Evolutionary conservation across 2,888 invertebrate species (phyloP), one percentile per base, ranked within the genome.

Genomic region (Dioctria linearis): DNA sequence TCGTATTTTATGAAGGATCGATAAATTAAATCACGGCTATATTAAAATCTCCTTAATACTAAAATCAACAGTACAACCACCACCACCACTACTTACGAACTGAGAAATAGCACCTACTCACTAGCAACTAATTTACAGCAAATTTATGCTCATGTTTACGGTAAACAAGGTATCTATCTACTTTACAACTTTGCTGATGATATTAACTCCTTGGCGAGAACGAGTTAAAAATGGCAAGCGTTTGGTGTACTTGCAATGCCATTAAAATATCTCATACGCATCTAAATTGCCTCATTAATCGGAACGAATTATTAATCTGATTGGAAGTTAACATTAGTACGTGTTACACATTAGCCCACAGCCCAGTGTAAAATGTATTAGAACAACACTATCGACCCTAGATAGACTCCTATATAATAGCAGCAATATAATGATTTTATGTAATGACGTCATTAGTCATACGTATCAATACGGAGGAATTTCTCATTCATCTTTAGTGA

Each of bases 391-490:
- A 46, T 13, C 46, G 54, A 25, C 25, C 25, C 25, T 25, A 25
- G 25, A 4, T 46, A 9, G 9, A 6, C 49, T 9, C 2, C 0
- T 6, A 46, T n/a, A 8, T 4, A 54, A 4, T 8, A 4, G 46
- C 25, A 43, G 46, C 25, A 46, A 13, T 43, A 67, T 37, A 43
- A 67, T 67, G 67, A 46, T 67, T 67, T 25, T 37, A 46, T 13
- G 40, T 75, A 75, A 75, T 75, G 61, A 75, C 75, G 75, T 75
- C 75, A 75, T 75, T 75, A 75, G 75, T 75, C 75, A 75, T 75
- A 75, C 43, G 61, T 67, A 67, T 67, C 67, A 67, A 67, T 67
- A 46, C 67, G 49, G 9, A 67, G 49, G 67, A 67, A 67, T 67
- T 67, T 49, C 67, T 49, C 67, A 67, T 67, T 67, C 67, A 67